A percentile compares a stretch with the other conserved stretches of the same genome.
phyloP scores from a whole-genome alignment of 2,113 vertebrate genomes.

The Archocentrus centrarchus region DNA sequence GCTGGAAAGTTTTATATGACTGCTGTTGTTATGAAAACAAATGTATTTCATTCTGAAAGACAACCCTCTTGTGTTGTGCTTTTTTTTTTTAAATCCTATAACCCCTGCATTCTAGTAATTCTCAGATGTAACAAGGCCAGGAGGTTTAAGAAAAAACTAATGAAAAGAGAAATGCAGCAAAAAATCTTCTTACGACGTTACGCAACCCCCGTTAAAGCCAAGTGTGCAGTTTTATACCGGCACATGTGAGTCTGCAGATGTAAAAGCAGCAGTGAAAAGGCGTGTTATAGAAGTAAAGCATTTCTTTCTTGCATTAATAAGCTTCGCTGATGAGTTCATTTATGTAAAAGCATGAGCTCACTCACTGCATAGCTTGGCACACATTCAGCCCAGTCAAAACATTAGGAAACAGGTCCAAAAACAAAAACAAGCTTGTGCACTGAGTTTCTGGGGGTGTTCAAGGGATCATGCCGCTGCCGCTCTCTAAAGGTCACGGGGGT shows the following conservation, averaged over 20 bases:
- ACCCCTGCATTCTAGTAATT: conserved; percentile 25
- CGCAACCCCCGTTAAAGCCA: conserved; percentile 4
- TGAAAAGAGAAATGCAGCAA: not conserved
- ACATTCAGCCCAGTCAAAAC: conserved; percentile 70
- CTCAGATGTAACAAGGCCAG: conserved; percentile 28
- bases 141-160: conserved; percentile 5
- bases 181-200: not conserved
- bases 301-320: conserved; percentile 21
- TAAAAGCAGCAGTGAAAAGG: not conserved
- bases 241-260: conserved; percentile 31
- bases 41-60: conserved; percentile 55
- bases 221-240: not conserved
- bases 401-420: conserved; percentile 66
- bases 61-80: conserved; percentile 50
- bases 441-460: conserved; percentile 48
- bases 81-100: conserved; percentile 32
- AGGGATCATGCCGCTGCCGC: conserved; percentile 52
- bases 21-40: conserved; percentile 61
- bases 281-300: not conserved
- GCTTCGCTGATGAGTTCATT: conserved; percentile 58
- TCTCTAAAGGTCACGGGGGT: conserved; percentile 69
- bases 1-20: conserved; percentile 65
- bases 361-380: conserved; percentile 47
- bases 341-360: conserved; percentile 64
- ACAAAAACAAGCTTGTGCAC: conserved; percentile 68